A percentile compares a stretch with the other conserved stretches of the same genome.
These are phyloP conservation scores for Parochlus steinenii DNA, from an alignment of 2,888 invertebrate species.

Conservation along the genomic window DNA sequence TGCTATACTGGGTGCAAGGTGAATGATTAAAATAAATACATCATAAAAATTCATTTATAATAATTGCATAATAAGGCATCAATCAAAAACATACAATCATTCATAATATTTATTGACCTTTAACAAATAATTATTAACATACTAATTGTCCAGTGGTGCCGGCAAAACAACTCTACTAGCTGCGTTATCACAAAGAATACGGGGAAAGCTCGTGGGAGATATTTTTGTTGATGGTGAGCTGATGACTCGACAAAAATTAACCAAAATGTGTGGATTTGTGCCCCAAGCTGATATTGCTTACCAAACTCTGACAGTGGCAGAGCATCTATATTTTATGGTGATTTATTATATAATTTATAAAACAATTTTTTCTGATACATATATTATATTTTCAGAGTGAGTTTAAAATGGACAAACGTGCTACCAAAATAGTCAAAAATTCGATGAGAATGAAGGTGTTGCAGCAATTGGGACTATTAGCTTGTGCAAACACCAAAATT, in stretches of 20 bases:
- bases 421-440: constrained; percentile 27
- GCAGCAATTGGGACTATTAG: constrained; percentile 49
- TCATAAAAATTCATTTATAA: background rate
- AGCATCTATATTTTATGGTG: constrained; percentile 80
- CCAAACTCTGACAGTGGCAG: constrained; percentile 58
- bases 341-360: constrained; percentile 18
- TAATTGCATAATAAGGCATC: background rate
- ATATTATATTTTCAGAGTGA: constrained; percentile 39
- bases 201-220: constrained; percentile 48
- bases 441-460: constrained; percentile 24
- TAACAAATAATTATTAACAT: background rate
- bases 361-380: constrained; percentile 5
- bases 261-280: constrained; percentile 65
- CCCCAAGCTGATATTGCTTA: constrained; percentile 74
- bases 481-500: constrained; percentile 52
- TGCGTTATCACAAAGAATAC: constrained; percentile 52
- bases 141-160: constrained; percentile 40
- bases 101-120: constrained; percentile 1
- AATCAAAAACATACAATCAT: background rate
- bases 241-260: constrained; percentile 42
- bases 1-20: constrained; percentile 61
- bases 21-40: constrained; percentile 14
- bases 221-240: constrained; percentile 51
- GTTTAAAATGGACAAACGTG: constrained; percentile 51
- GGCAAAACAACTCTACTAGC: constrained; percentile 62